Base-by-base conservation (phyloP, 1,140 invertebrate species). In the Hypothenemus hampei region DNA sequence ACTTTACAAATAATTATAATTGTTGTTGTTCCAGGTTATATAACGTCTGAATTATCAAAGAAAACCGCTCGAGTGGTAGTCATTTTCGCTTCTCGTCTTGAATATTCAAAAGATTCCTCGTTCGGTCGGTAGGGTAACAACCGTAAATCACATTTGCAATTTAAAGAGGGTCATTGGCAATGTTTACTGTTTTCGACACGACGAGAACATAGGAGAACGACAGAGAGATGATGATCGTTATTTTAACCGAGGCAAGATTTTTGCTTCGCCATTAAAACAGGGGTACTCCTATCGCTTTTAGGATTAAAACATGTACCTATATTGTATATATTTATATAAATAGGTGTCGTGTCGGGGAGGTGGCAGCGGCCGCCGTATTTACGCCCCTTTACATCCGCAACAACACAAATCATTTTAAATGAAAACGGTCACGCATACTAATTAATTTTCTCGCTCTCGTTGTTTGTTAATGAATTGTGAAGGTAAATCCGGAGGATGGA, bases 131-230 rank as follows among this genome's bases (percentile, higher is more conserved):
- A 20, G 31, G 46, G 46, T n/a, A 22, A 23, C 31, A 29, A 41
- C 22, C 22, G 31, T 41, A 51, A 51, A 29, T 51, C 48, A 41
- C 48, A 51, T 51, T 51, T 51, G 48, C 48, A 51, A 51, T 22
- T 51, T 51, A 51, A 51, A 51, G 48, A 51, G 48, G 48, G 47
- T 49, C 47, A 49, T 49, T 49, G 47, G 48, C 37, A 51, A 40
- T 51, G 48, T 51, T 51, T 51, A 51, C 37, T 51, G 48, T 51
- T 51, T 51, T 41, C 37, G 48, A 41, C 41, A 51, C 48, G 41
- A 40, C 41, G 41, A 51, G 37, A 37, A 51, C 33, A 15, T 41
- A 37, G n/a, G n/a, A n/a, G n/a, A n/a, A n/a, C 48, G 36, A 22
- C 48, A 18, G 20, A 37, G 20, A 36, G 35, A 29, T 19, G 35